Evolutionary conservation across 2,888 invertebrate species (phyloP).

Genomic region (Drosophila antonietae): DNA sequence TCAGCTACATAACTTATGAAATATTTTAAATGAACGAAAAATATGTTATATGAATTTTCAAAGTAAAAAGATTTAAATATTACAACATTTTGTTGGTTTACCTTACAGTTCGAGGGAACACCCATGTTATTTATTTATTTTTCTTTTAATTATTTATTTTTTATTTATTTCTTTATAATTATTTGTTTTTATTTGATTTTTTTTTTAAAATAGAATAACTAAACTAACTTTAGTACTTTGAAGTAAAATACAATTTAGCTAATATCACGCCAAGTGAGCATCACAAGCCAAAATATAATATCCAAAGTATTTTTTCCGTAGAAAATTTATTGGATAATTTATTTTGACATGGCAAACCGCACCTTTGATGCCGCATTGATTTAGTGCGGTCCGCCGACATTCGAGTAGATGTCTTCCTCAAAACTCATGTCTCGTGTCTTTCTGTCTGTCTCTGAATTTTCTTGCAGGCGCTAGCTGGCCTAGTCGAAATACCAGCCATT

Average conservation of each 20-base stretch:
- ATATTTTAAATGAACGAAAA: background rate
- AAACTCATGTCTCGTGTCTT: conserved; percentile 8
- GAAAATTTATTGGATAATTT: conserved; percentile 74
- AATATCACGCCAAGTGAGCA: conserved; percentile 31
- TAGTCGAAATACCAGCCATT: conserved; percentile 92
- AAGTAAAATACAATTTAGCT: conserved; percentile 17
- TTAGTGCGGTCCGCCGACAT: conserved; percentile 66
- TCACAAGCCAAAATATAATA: conserved; percentile 43
- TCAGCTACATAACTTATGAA: background rate
- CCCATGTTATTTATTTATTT: background rate
- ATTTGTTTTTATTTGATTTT: background rate
- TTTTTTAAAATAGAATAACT: too few species aligned
- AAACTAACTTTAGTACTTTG: background rate
- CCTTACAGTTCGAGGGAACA: too few species aligned
- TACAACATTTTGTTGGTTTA: background rate
- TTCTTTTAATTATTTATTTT: background rate
- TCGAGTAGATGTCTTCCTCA: conserved; percentile 16
- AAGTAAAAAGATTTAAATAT: background rate
- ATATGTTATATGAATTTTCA: background rate
- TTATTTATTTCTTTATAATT: background rate
- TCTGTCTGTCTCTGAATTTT: conserved; percentile 4
- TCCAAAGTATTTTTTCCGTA: conserved; percentile 23
- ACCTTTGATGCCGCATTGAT: conserved; percentile 73
- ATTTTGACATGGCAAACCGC: conserved; percentile 69
- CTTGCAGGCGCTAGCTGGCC: conserved; percentile 87